Evolutionary conservation across 2,113 vertebrate genomes (phyloP).

Genomic region (Sprattus sprattus): DNA sequence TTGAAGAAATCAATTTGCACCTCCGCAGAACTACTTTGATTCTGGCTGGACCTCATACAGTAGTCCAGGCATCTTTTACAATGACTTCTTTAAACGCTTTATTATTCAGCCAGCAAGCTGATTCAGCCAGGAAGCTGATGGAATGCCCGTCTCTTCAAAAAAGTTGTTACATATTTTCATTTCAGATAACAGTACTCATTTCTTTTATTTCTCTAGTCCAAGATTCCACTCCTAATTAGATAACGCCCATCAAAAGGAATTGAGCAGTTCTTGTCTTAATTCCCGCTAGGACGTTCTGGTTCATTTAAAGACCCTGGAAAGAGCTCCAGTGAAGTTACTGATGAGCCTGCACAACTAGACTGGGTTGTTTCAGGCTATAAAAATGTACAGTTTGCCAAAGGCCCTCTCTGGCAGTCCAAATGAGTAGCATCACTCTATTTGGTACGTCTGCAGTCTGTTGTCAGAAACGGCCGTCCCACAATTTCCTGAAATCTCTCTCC

Average conservation of each 20-base stretch:
- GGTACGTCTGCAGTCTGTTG: not conserved
- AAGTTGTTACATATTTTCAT: not conserved
- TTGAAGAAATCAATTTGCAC: constrained; percentile 11
- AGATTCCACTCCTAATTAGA: not conserved
- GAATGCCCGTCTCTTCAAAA: not conserved
- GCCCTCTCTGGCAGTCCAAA: not conserved
- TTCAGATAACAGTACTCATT: not conserved
- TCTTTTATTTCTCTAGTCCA: not conserved
- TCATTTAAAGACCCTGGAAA: not conserved
- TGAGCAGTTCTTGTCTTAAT: not conserved
- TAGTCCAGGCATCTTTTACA: not conserved
- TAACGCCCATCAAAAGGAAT: not conserved
- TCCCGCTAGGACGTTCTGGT: not conserved
- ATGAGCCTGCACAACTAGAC: not conserved
- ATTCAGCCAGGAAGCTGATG: not conserved
- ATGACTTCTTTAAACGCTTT: not conserved
- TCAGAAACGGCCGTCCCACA: not conserved
- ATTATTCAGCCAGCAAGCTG: not conserved
- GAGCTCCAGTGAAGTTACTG: not conserved
- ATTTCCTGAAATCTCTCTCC: not conserved
- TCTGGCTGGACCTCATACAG: not conserved
- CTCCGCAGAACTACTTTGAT: not conserved
- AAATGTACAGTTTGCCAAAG: too few species aligned
- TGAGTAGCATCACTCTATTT: not conserved
- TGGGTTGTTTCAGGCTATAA: too few species aligned